Base-by-base conservation (phyloP, 2,888 invertebrate genomes). In the Willowsia nigromaculata region DNA sequence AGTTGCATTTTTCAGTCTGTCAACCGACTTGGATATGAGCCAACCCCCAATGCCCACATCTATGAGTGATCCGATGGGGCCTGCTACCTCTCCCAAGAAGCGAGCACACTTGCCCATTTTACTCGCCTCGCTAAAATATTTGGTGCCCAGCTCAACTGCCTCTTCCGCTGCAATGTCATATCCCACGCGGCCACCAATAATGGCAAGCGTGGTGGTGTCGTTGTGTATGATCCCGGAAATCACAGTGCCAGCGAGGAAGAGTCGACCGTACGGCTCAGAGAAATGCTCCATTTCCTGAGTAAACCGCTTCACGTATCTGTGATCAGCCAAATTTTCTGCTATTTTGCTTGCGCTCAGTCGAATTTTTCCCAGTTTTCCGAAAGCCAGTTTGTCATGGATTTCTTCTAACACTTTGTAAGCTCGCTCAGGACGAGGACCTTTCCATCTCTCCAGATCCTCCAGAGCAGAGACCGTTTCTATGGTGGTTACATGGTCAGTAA, bases 11-110 rank as follows among this genome's bases (percentile, higher is more conserved):
- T 81, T 50, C 0, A 85, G 40, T 13, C 68, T 47, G 5, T 25
- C 18, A 0, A 85, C 37, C 18, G 85, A 78, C 15, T 80, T 80
- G 9, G 85, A 22, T 1, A 89, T 25, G 6, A 56, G 30, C 56
- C 71, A 85, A 22, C 43, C 56, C n/a, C 85, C 65, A 27, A 89
- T 27, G 0, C 89, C 89, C 40, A 89, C 56, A n/a, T 89, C 89
- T 0, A 40, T 62, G 0, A 59, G 43, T 3, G 56, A 37, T 6
- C 89, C 89, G 27, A 89, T 71, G 0, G 89, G 89, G 1, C 89
- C 89, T 1, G 85, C 71, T 3, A 59, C 71, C 27, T 89, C 68
- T 6, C 78, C 84, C 9, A 89, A 18, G 0, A 47, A 2, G 37
- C 65, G 78, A 0, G 71, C 27, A 6, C 25, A 18, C 30, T 80